Evolutionary conservation across 2,113 vertebrate species (phyloP), one percentile per base, ranked within the genome.

Genomic region (Oreotrochilus melanogaster): DNA sequence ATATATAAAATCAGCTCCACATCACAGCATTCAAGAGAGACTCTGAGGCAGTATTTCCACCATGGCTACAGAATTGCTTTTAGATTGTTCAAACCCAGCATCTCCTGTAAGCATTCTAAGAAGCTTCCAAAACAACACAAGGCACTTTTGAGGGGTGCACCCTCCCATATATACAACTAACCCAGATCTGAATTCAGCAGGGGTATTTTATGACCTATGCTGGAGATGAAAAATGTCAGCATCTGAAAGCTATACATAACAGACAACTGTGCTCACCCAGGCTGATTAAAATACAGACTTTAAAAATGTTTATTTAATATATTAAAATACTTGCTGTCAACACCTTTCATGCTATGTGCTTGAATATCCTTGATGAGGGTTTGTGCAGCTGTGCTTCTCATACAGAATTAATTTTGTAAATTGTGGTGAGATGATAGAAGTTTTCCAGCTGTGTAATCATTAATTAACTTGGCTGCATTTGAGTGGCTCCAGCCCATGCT

Each of bases 381-480:
- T 96, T 94, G 88, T 94, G 82, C 94, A 96, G 96, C 94, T 96
- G 95, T 90, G 80, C 54, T 56, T 94, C 92, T 93, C 89, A 71
- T 86, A 91, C 83, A 78, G 93, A 96, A 97, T 95, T 97, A 95
- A 95, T 95, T 97, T 76, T 93, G 84, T 92, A 96, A 96, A 95
- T 93, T 95, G 73, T 94, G 56, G 93, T 69, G 89, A 94, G 88
- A 94, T 93, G 92, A 96, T 62, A 96, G 86, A 94, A 97, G 85
- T 93, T 94, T 97, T 95, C 93, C 97, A 97, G 96, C 95, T 94
- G 93, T 94, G 93, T 96, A 95, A 96, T 97, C 93, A 92, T 94
- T 97, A 96, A 95, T 97, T 96, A 97, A 96, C 96, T 94, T 83
- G 88, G 95, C 81, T 95, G 82, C 96, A 95, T 95, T 16, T 61